Conservation (phyloP, 2,888 invertebrate genomes). For the Hemaris fuciformis region DNA sequence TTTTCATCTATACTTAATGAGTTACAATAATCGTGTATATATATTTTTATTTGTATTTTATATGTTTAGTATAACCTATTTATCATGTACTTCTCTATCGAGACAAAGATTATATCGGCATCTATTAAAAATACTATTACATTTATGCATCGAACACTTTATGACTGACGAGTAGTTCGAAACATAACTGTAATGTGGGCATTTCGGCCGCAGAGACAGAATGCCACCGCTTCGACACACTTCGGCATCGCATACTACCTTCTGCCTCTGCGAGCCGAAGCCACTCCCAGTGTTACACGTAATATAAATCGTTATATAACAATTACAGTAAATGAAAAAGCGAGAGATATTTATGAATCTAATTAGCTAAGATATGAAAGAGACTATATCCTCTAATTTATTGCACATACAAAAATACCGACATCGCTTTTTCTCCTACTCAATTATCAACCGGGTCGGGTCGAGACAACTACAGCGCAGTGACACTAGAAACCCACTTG, state of each 20-base stretch:
- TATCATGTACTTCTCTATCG: conserved; percentile 76
- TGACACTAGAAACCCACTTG: neutral
- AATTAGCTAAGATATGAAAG: conserved; percentile 78
- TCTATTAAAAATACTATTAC: conserved; percentile 56
- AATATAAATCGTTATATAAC: conserved; percentile 25
- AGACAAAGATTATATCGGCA: conserved; percentile 78
- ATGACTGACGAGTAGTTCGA: neutral
- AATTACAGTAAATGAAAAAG: conserved; percentile 61
- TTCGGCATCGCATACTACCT: neutral
- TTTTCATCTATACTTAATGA: conserved; percentile 70
- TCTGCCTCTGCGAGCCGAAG: neutral
- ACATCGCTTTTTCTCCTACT: conserved; percentile 43
- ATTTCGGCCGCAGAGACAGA: neutral
- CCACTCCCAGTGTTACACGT: neutral
- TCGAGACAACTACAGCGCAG: conserved; percentile 37
- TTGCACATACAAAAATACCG: conserved; percentile 78
- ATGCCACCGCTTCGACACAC: neutral
- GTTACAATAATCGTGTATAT: conserved; percentile 78
- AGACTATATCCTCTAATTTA: conserved; percentile 65
- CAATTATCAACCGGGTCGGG: conserved; percentile 30
- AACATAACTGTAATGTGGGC: neutral
- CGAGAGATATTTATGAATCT: conserved; percentile 67
- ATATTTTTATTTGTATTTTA: conserved; percentile 80
- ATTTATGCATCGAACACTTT: conserved; percentile 32
- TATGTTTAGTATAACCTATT: conserved; percentile 72